A percentile compares a stretch with the other conserved stretches of the same genome.
Evolutionary conservation across 2,113 vertebrate species (phyloP).

Genomic region (Strix uralensis): DNA sequence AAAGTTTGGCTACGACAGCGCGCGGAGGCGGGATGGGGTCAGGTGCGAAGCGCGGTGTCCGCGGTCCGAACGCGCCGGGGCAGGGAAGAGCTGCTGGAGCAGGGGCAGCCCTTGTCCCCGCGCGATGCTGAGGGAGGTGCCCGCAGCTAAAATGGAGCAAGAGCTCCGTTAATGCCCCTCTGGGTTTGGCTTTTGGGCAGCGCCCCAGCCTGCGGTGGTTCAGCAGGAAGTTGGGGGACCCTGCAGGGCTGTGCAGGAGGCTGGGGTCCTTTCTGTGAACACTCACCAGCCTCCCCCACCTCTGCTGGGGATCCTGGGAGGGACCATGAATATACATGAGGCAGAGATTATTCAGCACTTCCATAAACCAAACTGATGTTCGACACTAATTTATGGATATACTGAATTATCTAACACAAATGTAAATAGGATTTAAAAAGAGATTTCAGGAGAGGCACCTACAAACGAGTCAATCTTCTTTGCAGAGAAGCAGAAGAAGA

Average conservation of each 20-base stretch:
- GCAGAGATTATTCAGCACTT: background rate
- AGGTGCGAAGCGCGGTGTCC: too few species aligned
- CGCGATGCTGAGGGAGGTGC: fast-evolving
- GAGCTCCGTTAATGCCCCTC: background rate
- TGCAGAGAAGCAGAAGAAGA: background rate
- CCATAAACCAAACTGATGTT: background rate
- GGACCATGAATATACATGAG: background rate
- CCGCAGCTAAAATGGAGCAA: fast-evolving
- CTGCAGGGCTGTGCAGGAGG: background rate
- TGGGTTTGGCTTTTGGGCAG: background rate
- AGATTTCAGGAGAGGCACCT: background rate
- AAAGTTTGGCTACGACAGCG: background rate
- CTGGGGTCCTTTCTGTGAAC: fast-evolving
- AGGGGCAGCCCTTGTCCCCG: background rate
- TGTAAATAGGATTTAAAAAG: background rate
- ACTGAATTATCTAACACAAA: background rate
- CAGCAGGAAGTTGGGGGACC: background rate
- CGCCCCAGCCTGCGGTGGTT: fast-evolving
- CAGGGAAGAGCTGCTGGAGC: background rate
- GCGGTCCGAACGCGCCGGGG: fast-evolving
- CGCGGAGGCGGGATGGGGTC: background rate
- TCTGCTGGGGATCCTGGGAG: background rate
- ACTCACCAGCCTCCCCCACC: background rate
- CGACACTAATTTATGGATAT: constrained; percentile 20
- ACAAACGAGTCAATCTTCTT: background rate